A percentile compares a stretch with the other conserved stretches of the same genome.
Evolutionary conservation across 2,888 invertebrate species (phyloP).

Genomic region (Polydrusus pterygomalis): DNA sequence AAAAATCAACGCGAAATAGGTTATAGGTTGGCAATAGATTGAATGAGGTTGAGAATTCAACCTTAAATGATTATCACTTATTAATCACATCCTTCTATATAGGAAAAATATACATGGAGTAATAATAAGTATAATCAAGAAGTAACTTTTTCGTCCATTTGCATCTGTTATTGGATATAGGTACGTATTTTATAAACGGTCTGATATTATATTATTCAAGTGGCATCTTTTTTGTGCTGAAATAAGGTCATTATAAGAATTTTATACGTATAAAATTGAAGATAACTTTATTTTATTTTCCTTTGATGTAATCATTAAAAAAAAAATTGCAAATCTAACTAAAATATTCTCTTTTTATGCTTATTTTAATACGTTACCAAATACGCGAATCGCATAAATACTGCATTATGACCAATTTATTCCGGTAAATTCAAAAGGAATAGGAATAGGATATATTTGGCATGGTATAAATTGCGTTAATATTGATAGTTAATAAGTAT

Average conservation of each 20-base stretch:
- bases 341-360: slow-evolving; percentile 6
- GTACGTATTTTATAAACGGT: no score
- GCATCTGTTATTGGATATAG: neutral
- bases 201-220: no score
- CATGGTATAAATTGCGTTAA: neutral
- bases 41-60: no score
- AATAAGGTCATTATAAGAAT: neutral
- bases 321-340: neutral
- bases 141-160: no score
- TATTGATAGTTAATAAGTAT: neutral
- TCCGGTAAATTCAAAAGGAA: neutral
- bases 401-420: neutral
- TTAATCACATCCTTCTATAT: no score
- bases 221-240: neutral
- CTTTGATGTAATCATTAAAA: neutral
- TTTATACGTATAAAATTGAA: neutral
- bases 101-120: no score
- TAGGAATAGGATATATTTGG: neutral
- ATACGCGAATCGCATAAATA: neutral
- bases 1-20: no score
- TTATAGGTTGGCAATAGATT: no score
- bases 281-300: neutral
- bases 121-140: no score
- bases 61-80: no score
- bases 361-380: neutral